Base-by-base conservation (phyloP, 1,140 invertebrate species). In the Lordiphosa stackelbergi region DNA sequence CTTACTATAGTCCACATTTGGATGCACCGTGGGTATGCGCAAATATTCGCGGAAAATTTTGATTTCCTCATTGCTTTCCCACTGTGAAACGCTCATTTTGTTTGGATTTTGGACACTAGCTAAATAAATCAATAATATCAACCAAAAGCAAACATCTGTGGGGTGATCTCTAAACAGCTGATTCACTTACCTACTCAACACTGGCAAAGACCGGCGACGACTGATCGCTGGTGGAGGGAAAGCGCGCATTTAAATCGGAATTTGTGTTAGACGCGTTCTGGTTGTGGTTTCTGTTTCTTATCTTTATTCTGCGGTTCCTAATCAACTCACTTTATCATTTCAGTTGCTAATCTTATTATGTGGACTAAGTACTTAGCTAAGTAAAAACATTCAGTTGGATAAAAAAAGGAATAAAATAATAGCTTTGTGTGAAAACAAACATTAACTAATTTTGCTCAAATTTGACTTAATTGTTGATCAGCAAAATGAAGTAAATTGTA, bases 21-120 rank as follows among this genome's bases (percentile, higher is more conserved):
- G 95, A 69, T 96, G 95, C 8, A 95, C 93, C 8, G 93, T 93
- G 3, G 95, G 93, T 53, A 96, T 95, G 63, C 91, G 88, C 7
- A 97, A 86, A 88, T 96, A 97, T 83, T 95, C 91, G 24, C 92
- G 90, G 85, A 97, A 96, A 75, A 93, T 93, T 52, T 91, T 90
- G 57, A 96, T 92, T 79, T 94, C 93, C 86, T 90, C 89, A 85
- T 91, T 87, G 74, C 94, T 91, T 71, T 88, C 85, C 86, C 73
- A 88, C 75, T 66, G 11, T 3, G 28, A 24, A n/a, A 28, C 31
- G 38, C 54, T 69, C 75, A 79, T 79, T 42, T 72, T 41, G 36
- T 8, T 31, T 31, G 28, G 7, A 31, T 8, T 31, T 31, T 31
- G 28, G 6, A 8, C 28, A 31, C 28, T 31, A 6, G 31, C 7